Base-by-base conservation (phyloP, 2,113 vertebrate genomes). In the Carassius auratus region DNA sequence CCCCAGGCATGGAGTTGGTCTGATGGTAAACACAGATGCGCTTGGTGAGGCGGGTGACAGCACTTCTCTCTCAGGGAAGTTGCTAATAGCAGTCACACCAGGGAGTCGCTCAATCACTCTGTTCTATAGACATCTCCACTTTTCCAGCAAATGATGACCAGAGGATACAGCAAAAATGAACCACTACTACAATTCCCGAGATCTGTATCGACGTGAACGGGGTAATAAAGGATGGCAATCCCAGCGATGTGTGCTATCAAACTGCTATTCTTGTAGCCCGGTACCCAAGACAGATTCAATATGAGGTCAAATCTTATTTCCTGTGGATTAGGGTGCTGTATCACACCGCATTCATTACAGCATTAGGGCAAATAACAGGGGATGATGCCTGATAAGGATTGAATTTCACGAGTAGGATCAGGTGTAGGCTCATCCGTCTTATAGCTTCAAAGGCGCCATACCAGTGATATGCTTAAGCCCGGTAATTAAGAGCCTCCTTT, bases 1-100 rank as follows among this genome's bases (percentile, higher is more conserved):
- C 81, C 84, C 80, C 71, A 84, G 81, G 81, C 73, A 45, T 75
- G 45, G 81, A 86, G 71, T 84, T 77, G 86, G 84, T 81, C 84
- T 87, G 86, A 75, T 87, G 82, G 86, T 86, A 88, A 89, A 87
- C 84, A 89, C 88, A 87, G 73, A 86, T 89, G 86, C 57, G 71
- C 84, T 81, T 85, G 74, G 80, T 82, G 86, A 86, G 75, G 62
- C 84, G 73, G 71, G 76, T 87, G 88, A 86, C 81, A 84, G 71
- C 75, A 45, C 81, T 42, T 83, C 84, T 84, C 81, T 87, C 81
- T 79, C 66, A 76, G 80, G 81, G 81, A 84, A 84, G 74, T 76
- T 84, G 69, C 86, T 84, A 84, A 84, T 79, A 80, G 82, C 87
- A 84, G 26, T 26, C 84, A 45, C 76, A 78, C 50, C 62, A 50